These are phyloP conservation scores for Augochlorella aurata DNA, from an alignment of 2,888 invertebrate genomes.

Conservation along the genomic window DNA sequence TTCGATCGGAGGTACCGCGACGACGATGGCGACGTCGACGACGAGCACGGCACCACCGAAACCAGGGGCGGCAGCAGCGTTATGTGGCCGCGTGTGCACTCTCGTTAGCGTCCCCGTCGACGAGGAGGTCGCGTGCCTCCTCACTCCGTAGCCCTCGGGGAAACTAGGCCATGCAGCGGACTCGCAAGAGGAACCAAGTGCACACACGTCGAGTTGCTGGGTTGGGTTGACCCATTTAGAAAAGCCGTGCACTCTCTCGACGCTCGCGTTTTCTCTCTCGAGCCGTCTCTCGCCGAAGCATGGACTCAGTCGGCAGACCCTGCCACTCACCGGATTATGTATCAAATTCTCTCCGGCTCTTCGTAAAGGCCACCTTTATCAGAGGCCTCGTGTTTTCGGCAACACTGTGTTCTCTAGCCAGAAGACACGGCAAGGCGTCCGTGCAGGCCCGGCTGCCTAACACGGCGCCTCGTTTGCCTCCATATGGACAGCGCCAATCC, in stretches of 20 bases:
- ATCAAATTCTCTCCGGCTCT: not conserved
- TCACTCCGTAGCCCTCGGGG: conserved; percentile 31
- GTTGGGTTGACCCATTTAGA: conserved; percentile 75
- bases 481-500: conserved; percentile 68
- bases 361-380: not conserved
- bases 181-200: conserved; percentile 52
- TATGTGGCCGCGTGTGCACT: conserved; percentile 4
- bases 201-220: conserved; percentile 65
- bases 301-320: not conserved
- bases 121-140: conserved; percentile 31
- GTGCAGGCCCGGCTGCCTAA: conserved; percentile 74
- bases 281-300: conserved; percentile 9
- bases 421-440: conserved; percentile 62
- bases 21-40: conserved; percentile 34
- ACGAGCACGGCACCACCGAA: conserved; percentile 3
- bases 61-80: not conserved
- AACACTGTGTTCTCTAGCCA: not conserved
- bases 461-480: conserved; percentile 73
- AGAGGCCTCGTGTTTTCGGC: not conserved
- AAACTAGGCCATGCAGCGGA: conserved; percentile 64
- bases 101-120: conserved; percentile 15
- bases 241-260: conserved; percentile 48
- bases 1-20: conserved; percentile 39
- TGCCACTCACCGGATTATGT: conserved; percentile 51
- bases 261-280: conserved; percentile 34